phyloP scores from a whole-genome alignment of 2,797 vertebrate species.

The Saguinus oedipus region DNA sequence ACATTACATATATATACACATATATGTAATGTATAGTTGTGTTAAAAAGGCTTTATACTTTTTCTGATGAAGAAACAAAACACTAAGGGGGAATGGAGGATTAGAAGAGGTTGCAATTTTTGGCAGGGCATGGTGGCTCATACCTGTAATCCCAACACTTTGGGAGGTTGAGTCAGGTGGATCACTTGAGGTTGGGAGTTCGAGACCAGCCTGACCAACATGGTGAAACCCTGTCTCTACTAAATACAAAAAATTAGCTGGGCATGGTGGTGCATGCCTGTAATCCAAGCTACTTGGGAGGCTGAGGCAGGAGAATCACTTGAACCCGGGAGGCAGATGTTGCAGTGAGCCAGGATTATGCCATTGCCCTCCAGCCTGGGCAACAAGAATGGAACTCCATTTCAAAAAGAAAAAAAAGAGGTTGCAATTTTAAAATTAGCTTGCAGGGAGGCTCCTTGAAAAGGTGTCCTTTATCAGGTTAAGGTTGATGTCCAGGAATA shows the following conservation, averaged over 20 bases:
- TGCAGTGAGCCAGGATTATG: not conserved
- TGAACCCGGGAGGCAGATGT: not conserved
- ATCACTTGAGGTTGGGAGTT: not conserved
- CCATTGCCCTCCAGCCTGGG: not conserved
- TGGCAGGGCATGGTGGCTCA: not conserved
- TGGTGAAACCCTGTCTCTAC: not conserved
- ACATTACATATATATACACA: not conserved
- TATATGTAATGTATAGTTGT: not conserved
- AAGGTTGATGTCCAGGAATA: not conserved
- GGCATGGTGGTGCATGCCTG: not conserved
- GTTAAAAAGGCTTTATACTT: not conserved
- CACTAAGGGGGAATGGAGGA: not conserved
- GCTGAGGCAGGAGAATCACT: not conserved
- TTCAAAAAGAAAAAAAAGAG: not conserved
- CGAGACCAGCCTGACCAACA: not conserved
- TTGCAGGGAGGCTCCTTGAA: not conserved
- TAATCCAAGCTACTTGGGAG: not conserved
- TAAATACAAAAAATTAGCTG: not conserved
- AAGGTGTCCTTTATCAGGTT: not conserved
- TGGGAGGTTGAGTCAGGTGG: not conserved
- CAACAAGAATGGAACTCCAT: not conserved
- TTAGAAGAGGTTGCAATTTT: not conserved
- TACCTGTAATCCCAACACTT: not conserved
- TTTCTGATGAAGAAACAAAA: not conserved
- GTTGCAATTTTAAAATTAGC: not conserved